Percentiles rank a stretch among this genome's conserved stretches.
Evolutionary conservation across 1,140 invertebrate genomes (phyloP).

Genomic region (Drosophila subpulchrella): DNA sequence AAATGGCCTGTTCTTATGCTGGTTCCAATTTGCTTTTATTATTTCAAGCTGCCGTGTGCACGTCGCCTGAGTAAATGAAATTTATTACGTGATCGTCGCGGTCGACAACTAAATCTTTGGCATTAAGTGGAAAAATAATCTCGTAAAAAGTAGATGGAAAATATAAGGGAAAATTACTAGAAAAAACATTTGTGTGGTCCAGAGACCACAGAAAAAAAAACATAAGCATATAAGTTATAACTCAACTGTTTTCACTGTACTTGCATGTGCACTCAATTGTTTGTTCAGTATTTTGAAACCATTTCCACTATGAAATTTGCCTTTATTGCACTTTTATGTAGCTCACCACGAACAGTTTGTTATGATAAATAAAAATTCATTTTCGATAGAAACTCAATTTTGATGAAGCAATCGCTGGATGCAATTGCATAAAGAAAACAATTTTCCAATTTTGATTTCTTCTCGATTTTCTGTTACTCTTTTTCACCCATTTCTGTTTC

Average conservation of each 20-base stretch:
- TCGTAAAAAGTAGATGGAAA: conserved; percentile 58
- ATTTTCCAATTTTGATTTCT: conserved; percentile 29
- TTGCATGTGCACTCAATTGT: neutral
- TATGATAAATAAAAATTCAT: conserved; percentile 31
- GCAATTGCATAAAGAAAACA: conserved; percentile 49
- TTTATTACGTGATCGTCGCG: conserved; percentile 68
- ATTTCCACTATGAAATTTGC: conserved; percentile 16
- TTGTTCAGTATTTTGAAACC: neutral
- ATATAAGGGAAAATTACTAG: conserved; percentile 45
- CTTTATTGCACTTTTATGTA: conserved; percentile 35
- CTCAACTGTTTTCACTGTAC: neutral
- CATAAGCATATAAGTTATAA: neutral
- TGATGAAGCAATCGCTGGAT: conserved; percentile 11
- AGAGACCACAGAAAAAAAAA: neutral
- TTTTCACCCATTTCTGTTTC: conserved; percentile 6
- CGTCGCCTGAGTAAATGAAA: conserved; percentile 52
- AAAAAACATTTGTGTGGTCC: conserved; percentile 46
- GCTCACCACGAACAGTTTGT: conserved; percentile 36
- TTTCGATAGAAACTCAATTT: conserved; percentile 28
- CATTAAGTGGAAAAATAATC: conserved; percentile 39
- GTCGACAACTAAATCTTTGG: conserved; percentile 23
- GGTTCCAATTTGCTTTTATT: conserved; percentile 16
- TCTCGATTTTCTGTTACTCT: conserved; percentile 6
- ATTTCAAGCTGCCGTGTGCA: conserved; percentile 17
- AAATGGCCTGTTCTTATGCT: neutral